phyloP scores from a whole-genome alignment of 2,888 invertebrate genomes.

The Drosophila villosipedis region DNA sequence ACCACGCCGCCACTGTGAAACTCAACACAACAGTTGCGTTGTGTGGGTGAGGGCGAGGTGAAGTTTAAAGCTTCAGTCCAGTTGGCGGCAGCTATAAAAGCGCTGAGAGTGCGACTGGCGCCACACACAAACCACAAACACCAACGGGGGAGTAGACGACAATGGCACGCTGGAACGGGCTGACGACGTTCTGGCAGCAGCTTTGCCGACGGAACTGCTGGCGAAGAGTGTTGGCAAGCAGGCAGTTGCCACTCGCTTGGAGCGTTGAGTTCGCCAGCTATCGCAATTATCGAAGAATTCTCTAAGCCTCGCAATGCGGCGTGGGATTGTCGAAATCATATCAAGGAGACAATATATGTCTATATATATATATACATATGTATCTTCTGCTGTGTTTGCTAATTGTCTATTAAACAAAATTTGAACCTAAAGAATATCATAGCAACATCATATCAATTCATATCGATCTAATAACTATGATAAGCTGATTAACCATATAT shows the following conservation, averaged over 20 bases:
- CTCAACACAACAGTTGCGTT: constrained; percentile 63
- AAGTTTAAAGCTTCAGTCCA: constrained; percentile 48
- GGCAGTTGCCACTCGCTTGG: constrained; percentile 62
- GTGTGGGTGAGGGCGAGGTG: constrained; percentile 25
- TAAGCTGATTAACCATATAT: constrained; percentile 50
- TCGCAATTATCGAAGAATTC: constrained; percentile 58
- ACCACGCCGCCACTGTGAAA: constrained; percentile 42
- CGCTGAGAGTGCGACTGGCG: constrained; percentile 58
- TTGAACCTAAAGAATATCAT: constrained; percentile 78
- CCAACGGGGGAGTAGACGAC: constrained; percentile 48
- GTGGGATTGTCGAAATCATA: constrained; percentile 5
- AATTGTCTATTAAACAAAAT: constrained; percentile 25
- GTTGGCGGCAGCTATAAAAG: constrained; percentile 73
- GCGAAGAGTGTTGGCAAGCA: constrained; percentile 10
- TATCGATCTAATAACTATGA: constrained; percentile 63
- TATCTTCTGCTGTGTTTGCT: constrained; percentile 13
- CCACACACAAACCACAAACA: constrained; percentile 74
- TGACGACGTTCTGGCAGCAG: constrained; percentile 60
- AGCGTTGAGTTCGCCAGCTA: constrained; percentile 55
- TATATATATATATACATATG: not conserved
- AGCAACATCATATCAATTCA: constrained; percentile 78
- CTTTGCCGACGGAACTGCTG: constrained; percentile 66
- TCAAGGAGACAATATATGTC: not conserved
- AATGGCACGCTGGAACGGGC: constrained; percentile 65
- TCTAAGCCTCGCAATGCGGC: constrained; percentile 15